Conservation (phyloP, 2,888 invertebrate species). For the Syrista parreyssii region DNA sequence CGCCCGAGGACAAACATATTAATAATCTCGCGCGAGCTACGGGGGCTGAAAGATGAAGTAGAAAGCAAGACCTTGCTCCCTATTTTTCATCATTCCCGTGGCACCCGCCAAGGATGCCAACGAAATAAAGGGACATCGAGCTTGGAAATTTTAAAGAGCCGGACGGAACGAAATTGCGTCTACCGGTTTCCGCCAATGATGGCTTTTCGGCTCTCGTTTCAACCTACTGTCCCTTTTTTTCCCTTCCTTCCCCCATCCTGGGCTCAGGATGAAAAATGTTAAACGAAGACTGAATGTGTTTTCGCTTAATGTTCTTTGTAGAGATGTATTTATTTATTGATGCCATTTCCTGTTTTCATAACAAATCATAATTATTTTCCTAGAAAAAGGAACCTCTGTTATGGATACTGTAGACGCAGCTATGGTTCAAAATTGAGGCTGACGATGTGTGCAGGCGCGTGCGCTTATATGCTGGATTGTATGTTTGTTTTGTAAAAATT, state of each 20-base stretch:
- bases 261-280: no score
- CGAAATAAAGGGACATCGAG: neutral
- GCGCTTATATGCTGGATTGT: no score
- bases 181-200: neutral
- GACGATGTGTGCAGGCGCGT: no score
- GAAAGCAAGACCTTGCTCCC: conserved; percentile 9
- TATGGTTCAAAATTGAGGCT: no score
- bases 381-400: neutral
- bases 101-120: neutral
- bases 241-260: neutral
- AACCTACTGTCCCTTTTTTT: neutral
- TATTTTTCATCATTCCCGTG: conserved; percentile 1
- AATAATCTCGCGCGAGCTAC: neutral
- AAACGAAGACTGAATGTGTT: neutral
- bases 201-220: neutral
- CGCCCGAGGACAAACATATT: conserved; percentile 9
- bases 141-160: neutral
- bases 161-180: neutral
- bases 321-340: neutral
- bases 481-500: neutral
- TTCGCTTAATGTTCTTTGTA: neutral
- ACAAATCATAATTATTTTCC: neutral
- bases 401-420: neutral
- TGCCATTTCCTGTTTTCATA: neutral
- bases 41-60: conserved; percentile 6